Base-by-base conservation (phyloP, 2,797 vertebrate species). In the Gambusia yucatana region DNA sequence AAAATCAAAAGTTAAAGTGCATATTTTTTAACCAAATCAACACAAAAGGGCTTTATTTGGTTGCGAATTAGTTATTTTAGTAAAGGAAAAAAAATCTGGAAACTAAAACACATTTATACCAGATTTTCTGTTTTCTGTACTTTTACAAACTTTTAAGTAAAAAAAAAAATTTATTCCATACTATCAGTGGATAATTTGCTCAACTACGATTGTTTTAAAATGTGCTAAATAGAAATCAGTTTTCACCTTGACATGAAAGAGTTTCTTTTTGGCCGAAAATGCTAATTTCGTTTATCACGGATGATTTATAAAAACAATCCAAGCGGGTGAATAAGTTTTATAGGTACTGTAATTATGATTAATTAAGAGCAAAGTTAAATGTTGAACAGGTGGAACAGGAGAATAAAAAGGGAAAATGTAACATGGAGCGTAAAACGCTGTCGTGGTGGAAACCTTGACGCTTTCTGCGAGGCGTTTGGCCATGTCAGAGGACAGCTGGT, bases 401-500 rank as follows among this genome's bases (percentile, higher is more conserved):
- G 65, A n/a, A 69, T 41, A 39, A 41, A 4, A 41, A 4, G 17
- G 1, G 0, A 20, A 22, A 65, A 14, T 16, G n/a, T 33, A 33
- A 67, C 36, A 22, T 25, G 39, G 17, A 39, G 17, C 1, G 1
- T 41, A 25, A 67, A 25, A 67, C 59, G 17, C 16, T 7, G 81
- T 6, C 50, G 72, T 46, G 13, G 1, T 76, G 55, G 77, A 74
- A 13, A 99, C 98, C 97, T 99, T 99, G 67, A 99, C 97, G 0
- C 95, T 97, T 78, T 99, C 97, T 0, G 96, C 98, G 5, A 99
- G 96, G 55, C 97, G 95, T 78, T 97, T 98, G 0, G 98, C 96
- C 81, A 97, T 91, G 80, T 99, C 97, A 0, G 98, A 99, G 0
- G 98, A 98, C 41, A 98, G 96, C 94, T 98, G 98, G 87, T 99